Conservation (phyloP, 1,140 invertebrate species). For the Cylas formicarius region DNA sequence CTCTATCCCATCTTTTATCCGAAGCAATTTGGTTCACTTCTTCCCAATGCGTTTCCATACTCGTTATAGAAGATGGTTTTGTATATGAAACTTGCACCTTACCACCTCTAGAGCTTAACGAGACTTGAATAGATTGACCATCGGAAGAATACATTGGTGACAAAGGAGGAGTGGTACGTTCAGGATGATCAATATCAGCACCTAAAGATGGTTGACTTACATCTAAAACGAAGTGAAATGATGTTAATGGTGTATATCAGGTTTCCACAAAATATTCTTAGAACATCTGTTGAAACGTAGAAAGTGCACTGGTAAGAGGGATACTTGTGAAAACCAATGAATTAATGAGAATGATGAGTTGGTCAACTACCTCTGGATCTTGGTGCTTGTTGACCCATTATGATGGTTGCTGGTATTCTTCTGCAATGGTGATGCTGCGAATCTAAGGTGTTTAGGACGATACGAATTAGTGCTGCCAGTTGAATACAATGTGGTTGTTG, state of each 20-base stretch:
- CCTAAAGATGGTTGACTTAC: conserved; percentile 68
- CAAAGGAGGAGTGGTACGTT: conserved; percentile 46
- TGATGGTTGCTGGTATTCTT: conserved; percentile 67
- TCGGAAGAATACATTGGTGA: conserved; percentile 47
- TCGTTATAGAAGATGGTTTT: conserved; percentile 44
- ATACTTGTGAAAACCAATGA: not conserved
- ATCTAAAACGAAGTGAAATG: conserved; percentile 52
- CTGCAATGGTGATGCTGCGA: conserved; percentile 83
- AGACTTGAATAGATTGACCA: conserved; percentile 43
- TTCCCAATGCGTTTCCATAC: conserved; percentile 66
- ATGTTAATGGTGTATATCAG: no score
- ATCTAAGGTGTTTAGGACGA: conserved; percentile 91
- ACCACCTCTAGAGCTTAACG: conserved; percentile 43
- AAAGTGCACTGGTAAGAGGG: no score
- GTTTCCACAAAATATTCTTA: no score
- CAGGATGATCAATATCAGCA: conserved; percentile 52
- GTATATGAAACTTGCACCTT: conserved; percentile 43
- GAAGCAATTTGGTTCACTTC: conserved; percentile 45
- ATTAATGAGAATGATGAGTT: not conserved
- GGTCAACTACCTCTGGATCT: conserved; percentile 58
- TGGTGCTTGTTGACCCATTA: conserved; percentile 58
- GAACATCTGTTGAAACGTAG: no score
- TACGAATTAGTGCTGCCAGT: conserved; percentile 74
- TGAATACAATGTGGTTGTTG: conserved; percentile 71
- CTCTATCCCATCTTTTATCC: conserved; percentile 30